Evolutionary conservation across 37 sponge, comb jelly and placozoan genomes (phyloP), one percentile per base, ranked within the genome.

Genomic region (Crambe crambe): DNA sequence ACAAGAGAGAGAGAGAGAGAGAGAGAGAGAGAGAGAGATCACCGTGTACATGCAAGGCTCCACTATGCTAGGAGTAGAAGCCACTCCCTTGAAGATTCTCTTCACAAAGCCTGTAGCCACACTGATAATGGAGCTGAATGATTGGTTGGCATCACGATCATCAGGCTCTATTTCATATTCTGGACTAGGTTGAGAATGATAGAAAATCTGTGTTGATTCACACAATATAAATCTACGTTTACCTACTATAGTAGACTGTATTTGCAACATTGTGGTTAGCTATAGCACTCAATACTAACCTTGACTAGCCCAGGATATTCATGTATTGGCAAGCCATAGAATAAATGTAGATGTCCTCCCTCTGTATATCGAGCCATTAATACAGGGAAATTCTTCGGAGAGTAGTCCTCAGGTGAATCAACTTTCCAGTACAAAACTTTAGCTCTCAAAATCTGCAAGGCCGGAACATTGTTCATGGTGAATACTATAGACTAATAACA

Each of bases 31-130:
- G n/a, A n/a, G n/a, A n/a, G n/a, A 80, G 78, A 72, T 72, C 64
- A 89, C 83, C 22, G 83, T 89, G 80, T 78, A 89, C 44, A 85
- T 23, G 44, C 94, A 89, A 30, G 58, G 29, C 56, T 93, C 86
- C 25, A 58, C 32, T 38, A 89, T 93, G 69, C 78, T 64, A 21
- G 83, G 81, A 1, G 32, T 75, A 29, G 71, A 70, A 35, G 64
- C 25, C 32, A 80, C 57, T 32, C 82, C 80, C 54, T 68, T 69
- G 43, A 83, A 44, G 64, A 29, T 58, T 68, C 38, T 25, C 0
- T 35, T 21, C 40, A 80, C 57, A 27, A 80, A 80, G 54, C 15
- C 15, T 9, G 54, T 18, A 51, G 54, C 15, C 15, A 51, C 9
- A 18, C 15, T 51, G 15, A 51, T 51, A 9, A 18, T 51, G 9